phyloP scores from a whole-genome alignment of 2,888 invertebrate genomes.

The Daptonema setosum region DNA sequence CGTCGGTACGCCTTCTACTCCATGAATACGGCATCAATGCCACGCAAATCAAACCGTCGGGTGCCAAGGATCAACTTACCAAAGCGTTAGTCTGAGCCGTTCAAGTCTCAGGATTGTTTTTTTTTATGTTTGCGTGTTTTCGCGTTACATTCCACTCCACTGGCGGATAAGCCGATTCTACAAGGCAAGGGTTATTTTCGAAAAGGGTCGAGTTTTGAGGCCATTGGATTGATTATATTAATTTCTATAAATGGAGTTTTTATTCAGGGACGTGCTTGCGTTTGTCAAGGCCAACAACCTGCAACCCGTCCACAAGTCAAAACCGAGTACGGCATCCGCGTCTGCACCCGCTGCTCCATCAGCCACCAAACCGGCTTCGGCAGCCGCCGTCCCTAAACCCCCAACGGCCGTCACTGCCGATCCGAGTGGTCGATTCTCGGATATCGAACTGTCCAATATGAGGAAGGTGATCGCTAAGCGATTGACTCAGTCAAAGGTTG shows the following conservation, averaged over 20 bases:
- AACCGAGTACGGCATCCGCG: not conserved
- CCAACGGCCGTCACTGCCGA: not conserved
- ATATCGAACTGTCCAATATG: constrained; percentile 40
- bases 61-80: constrained; percentile 40
- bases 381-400: not conserved
- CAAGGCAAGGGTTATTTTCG: too few species aligned
- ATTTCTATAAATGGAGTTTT: too few species aligned
- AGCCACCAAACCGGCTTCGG: not conserved
- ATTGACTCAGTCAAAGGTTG: constrained; percentile 41
- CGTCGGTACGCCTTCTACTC: constrained; percentile 41
- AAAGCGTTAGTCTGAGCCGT: constrained; percentile 36
- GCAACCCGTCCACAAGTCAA: too few species aligned
- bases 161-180: too few species aligned
- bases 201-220: too few species aligned
- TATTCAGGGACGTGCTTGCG: too few species aligned
- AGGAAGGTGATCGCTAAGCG: constrained; percentile 43
- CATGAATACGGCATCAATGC: constrained; percentile 38
- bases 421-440: constrained; percentile 28
- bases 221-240: too few species aligned
- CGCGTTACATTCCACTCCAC: too few species aligned
- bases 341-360: not conserved
- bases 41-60: constrained; percentile 35
- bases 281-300: too few species aligned
- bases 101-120: not conserved
- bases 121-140: not conserved